A percentile compares a stretch with the other conserved stretches of the same genome.
Evolutionary conservation across 2,888 invertebrate genomes (phyloP).

Genomic region (Melieria crassipennis): DNA sequence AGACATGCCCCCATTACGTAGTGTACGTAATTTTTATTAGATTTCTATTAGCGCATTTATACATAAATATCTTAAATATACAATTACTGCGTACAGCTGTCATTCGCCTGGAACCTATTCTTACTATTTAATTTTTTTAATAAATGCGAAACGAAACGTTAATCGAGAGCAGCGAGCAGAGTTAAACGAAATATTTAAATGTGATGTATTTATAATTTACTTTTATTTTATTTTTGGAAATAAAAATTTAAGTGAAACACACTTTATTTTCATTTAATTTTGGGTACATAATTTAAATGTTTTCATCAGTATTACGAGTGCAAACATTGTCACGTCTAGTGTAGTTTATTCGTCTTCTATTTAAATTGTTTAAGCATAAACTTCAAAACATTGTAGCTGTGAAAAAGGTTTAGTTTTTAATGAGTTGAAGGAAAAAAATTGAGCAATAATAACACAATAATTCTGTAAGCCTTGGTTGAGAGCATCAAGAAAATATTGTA

Average conservation of each 20-base stretch:
- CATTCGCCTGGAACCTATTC: too few relatives aligned
- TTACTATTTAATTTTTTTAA: too few relatives aligned
- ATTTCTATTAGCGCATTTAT: conserved; percentile 12
- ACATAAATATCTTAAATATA: background rate
- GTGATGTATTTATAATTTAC: conserved; percentile 33
- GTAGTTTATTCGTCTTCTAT: too few relatives aligned
- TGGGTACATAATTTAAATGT: conserved; percentile 12
- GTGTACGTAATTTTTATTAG: background rate
- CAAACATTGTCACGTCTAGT: too few relatives aligned
- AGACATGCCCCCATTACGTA: conserved; percentile 1
- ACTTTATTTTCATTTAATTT: conserved; percentile 13
- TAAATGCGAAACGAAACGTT: background rate
- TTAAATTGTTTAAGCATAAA: too few relatives aligned
- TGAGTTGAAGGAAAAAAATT: too few relatives aligned
- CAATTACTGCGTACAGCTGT: background rate
- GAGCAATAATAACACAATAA: too few relatives aligned
- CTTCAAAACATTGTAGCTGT: too few relatives aligned
- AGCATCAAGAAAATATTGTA: too few relatives aligned
- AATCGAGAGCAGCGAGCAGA: conserved; percentile 17
- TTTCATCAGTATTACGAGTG: too few relatives aligned
- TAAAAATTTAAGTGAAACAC: conserved; percentile 12
- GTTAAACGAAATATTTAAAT: conserved; percentile 22
- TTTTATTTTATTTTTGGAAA: conserved; percentile 31
- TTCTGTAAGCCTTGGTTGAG: too few relatives aligned
- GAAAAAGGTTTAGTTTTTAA: too few relatives aligned